Evolutionary conservation across 1,140 invertebrate species (phyloP), one percentile per base, ranked within the genome.

Genomic region (Sinella curviseta): DNA sequence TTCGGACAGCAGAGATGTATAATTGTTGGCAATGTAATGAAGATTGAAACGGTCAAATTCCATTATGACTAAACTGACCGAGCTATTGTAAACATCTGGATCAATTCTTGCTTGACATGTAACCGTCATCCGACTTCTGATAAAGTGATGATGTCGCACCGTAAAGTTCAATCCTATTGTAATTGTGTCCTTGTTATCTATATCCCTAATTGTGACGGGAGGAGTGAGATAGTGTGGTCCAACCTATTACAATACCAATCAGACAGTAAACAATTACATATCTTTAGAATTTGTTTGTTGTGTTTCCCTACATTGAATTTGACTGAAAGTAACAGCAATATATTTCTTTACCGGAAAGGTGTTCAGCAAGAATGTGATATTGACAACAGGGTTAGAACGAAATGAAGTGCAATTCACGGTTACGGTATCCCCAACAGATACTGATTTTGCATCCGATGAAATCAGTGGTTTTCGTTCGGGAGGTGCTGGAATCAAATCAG

Each of bases 341-440:
- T n/a, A n/a, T n/a, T n/a, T n/a, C n/a, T 88, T 88, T 89, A 94
- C 93, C 89, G 90, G 89, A 84, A 91, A 89, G 82, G 91, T 91
- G 85, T 96, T 96, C 83, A 95, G 91, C 86, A 91, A 93, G 92
- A 94, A 96, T 20, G 93, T 93, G 55, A 96, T 89, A 86, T 95
- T 94, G 12, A 93, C 93, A 0, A 94, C 91, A 2, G 94, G 94
- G 86, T 91, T 90, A 24, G 94, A 94, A 82, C 91, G 89, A 82
- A 88, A 89, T 67, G 92, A 93, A 39, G 91, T 91, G 84, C 94
- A 95, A 84, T 93, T 93, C 4, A 91, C 91, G 84, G 90, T 90
- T 12, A 95, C 86, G 67, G 87, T 89, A 84, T 94, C 93, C 2
- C 92, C 92, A 1, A 92, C 85, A 14, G 90, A 89, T 86, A 95